phyloP scores from a whole-genome alignment of 2,113 vertebrate genomes.

The Sinosuthora webbiana region DNA sequence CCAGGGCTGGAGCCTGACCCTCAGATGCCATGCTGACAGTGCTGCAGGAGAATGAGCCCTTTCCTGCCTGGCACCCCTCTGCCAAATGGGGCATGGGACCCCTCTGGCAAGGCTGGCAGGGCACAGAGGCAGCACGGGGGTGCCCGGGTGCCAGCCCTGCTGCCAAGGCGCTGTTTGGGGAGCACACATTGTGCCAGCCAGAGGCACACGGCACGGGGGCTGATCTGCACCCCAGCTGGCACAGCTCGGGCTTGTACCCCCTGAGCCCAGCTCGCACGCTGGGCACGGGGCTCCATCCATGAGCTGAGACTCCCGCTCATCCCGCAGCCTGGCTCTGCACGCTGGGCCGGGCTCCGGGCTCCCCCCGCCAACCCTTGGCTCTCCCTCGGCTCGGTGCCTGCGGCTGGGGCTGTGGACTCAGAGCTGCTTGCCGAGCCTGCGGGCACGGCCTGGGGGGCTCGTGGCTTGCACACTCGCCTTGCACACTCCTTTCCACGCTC shows the following conservation, averaged over 20 bases:
- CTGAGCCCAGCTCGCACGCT: rapidly evolving
- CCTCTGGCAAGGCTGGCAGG: not conserved
- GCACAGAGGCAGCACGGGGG: not conserved
- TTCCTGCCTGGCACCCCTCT: not conserved
- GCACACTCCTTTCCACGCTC: not conserved
- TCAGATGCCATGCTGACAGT: not conserved
- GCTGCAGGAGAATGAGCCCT: rapidly evolving
- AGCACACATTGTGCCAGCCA: rapidly evolving
- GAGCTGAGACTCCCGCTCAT: not conserved
- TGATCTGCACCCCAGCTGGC: not conserved
- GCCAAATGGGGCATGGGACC: rapidly evolving
- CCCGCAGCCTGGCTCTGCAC: rapidly evolving
- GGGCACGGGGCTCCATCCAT: not conserved
- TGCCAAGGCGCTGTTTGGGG: not conserved
- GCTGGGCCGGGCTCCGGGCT: not conserved
- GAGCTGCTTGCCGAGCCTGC: not conserved
- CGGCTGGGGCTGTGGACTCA: rapidly evolving
- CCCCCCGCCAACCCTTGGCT: not conserved
- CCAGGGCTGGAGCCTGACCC: not conserved
- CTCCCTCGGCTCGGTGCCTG: not conserved
- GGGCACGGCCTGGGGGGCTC: not conserved
- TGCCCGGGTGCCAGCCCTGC: not conserved
- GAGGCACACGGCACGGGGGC: not conserved
- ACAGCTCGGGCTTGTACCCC: too few relatives aligned
- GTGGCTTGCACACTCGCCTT: not conserved